Conservation (phyloP, 2,888 invertebrate species). For the Willowsia nigromaculata region DNA sequence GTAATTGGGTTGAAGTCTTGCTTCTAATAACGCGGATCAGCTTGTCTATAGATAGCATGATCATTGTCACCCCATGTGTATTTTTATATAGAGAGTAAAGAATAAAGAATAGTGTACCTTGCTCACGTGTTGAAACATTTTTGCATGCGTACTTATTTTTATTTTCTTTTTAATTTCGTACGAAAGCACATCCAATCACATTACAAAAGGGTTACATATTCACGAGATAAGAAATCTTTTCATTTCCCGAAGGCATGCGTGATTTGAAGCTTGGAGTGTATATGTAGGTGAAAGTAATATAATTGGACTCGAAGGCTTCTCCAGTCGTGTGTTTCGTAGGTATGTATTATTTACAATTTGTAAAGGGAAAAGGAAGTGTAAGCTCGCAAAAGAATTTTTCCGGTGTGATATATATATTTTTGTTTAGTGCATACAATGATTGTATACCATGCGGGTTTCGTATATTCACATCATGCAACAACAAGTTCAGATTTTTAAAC, state of each 20-base stretch:
- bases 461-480: conserved; percentile 28
- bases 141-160: conserved; percentile 30
- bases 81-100: not conserved
- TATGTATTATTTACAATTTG: conserved; percentile 18
- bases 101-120: not conserved
- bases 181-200: conserved; percentile 55
- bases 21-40: not conserved
- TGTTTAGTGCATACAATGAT: not conserved
- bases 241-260: conserved; percentile 24
- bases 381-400: conserved; percentile 19
- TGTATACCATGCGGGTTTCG: not conserved
- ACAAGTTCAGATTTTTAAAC: conserved; percentile 13
- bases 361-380: not conserved
- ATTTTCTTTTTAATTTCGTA: conserved; percentile 12
- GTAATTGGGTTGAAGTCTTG: conserved; percentile 61
- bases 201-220: conserved; percentile 32
- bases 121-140: not conserved
- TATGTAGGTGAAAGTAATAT: not conserved
- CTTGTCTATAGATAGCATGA: not conserved
- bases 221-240: conserved; percentile 16
- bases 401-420: not conserved
- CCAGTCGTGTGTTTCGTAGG: not conserved
- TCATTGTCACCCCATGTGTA: not conserved
- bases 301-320: not conserved
- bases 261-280: not conserved